Base-by-base conservation (phyloP, 2,888 invertebrate species). In the Troides oblongomaculatus region DNA sequence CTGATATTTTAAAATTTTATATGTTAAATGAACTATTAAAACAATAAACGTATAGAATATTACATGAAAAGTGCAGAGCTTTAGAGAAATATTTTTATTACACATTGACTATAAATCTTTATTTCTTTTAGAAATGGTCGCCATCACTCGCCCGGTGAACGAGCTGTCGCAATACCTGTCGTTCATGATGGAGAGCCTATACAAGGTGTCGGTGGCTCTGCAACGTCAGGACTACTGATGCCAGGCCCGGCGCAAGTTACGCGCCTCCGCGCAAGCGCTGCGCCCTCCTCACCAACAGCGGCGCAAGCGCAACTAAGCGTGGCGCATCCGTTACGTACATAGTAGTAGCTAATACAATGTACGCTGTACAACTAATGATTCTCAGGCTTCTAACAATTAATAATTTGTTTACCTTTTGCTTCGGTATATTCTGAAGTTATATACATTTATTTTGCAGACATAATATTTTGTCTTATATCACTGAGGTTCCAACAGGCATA, bases 101-200 rank as follows among this genome's bases (percentile, higher is more conserved):
- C 4, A 46, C 12, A 46, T 14, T 53, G 1, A 53, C 0, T 6
- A n/a, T 53, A 53, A 4, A 53, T 53, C n/a, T 53, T 12, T 14
- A 46, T 46, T 53, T 53, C 5, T 14, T 58, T 57, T 84, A 92
- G 93, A 92, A 14, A 91, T 93, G 91, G 92, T 93, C 69, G 92
- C 90, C 1, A 92, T 92, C 74, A 92, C 92, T 50, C 88, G 93
- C 5, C 92, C 92, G 0, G 90, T 90, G 71, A 84, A 84, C 79
- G 92, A 92, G 81, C 82, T 93, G 39, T 89, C 92, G 0, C 89
- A 90, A 79, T 92, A 92, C 80, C 81, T 93, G 65, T 86, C 91
- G 21, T 89, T 88, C 82, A 90, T 92, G 88, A 89, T 92, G 89
- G 93, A 93, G 81, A 92, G 91, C 79, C 87, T 93, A 39, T 93